phyloP scores from a whole-genome alignment of 2,888 invertebrate species.

The Dynastes grantii region DNA sequence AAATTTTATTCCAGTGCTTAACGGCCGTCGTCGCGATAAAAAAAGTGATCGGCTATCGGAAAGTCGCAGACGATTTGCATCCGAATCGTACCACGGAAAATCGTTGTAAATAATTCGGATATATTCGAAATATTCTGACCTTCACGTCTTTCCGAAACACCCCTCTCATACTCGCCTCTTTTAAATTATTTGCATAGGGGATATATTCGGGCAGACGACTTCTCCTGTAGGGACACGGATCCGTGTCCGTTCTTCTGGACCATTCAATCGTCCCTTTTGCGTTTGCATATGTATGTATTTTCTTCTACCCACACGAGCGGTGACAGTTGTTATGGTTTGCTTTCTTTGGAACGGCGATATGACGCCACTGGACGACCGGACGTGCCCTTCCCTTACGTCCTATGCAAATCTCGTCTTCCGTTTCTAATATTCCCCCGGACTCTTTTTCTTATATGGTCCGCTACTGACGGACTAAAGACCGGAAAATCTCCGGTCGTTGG shows the following conservation, averaged over 20 bases:
- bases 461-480: conserved; percentile 23
- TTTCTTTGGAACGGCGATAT: conserved; percentile 64
- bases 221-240: conserved; percentile 5
- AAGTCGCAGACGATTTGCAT: conserved; percentile 65
- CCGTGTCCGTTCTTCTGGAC: conserved; percentile 21
- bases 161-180: conserved; percentile 5
- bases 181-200: conserved; percentile 57
- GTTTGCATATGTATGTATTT: conserved; percentile 58
- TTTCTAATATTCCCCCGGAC: conserved; percentile 57
- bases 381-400: conserved; percentile 48
- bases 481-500: conserved; percentile 28
- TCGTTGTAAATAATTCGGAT: conserved; percentile 70
- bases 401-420: conserved; percentile 64
- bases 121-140: conserved; percentile 59
- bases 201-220: conserved; percentile 34
- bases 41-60: conserved; percentile 62
- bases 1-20: conserved; percentile 27
- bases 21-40: conserved; percentile 54
- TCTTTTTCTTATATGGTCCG: conserved; percentile 56
- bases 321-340: conserved; percentile 67
- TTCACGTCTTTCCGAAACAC: conserved; percentile 54
- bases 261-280: conserved; percentile 36
- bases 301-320: conserved; percentile 58
- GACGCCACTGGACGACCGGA: conserved; percentile 65
- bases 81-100: conserved; percentile 65